Evolutionary conservation across 1,140 invertebrate species (phyloP).

Genomic region (Odontomachus brunneus): DNA sequence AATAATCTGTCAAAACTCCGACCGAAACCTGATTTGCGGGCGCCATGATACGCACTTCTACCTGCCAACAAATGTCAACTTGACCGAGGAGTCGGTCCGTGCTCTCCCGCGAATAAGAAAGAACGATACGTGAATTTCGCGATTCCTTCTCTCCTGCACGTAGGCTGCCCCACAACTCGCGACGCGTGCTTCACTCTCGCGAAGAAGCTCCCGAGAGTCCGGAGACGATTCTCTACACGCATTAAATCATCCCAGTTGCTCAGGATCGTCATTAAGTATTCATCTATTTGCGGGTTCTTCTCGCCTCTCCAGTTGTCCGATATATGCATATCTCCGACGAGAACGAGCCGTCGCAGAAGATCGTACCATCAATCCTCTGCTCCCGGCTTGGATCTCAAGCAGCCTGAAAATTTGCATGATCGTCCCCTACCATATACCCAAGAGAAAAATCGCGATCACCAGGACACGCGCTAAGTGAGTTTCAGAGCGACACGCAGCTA

Average conservation of each 20-base stretch:
- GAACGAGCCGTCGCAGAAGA: not conserved
- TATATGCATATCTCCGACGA: not conserved
- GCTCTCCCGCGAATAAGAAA: not conserved
- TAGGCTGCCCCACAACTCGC: too few relatives aligned
- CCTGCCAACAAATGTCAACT: not conserved
- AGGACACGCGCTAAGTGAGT: slow-evolving; percentile 7
- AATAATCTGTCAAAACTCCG: slow-evolving; percentile 15
- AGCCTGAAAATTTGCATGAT: not conserved
- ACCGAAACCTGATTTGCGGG: not conserved
- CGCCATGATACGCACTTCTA: not conserved
- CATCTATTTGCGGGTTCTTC: not conserved
- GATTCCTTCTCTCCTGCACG: too few relatives aligned
- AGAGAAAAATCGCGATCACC: not conserved
- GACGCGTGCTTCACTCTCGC: not conserved
- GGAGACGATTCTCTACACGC: not conserved
- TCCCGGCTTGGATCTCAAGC: not conserved
- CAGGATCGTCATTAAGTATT: slow-evolving; percentile 20
- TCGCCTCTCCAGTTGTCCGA: not conserved
- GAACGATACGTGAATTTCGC: not conserved
- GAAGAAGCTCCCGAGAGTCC: not conserved
- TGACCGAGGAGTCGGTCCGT: not conserved
- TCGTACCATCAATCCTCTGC: not conserved
- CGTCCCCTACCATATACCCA: not conserved
- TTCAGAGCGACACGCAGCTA: not conserved
- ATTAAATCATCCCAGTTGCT: not conserved